Evolutionary conservation across 2,113 vertebrate species (phyloP).

Genomic region (Lamprotornis superbus): DNA sequence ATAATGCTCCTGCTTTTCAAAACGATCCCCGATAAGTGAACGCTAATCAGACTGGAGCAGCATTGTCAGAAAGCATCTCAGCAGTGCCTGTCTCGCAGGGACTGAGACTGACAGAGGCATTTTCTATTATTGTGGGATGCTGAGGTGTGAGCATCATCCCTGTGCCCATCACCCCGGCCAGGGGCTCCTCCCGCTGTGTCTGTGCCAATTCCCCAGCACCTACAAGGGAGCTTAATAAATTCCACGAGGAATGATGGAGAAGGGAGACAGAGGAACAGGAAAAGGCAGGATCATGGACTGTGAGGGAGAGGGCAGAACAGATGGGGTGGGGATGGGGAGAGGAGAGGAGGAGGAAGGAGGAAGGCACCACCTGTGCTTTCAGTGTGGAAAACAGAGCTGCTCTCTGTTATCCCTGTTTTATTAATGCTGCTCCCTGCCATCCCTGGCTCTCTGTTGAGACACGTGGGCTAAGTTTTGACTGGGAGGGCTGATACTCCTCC

Average conservation of each 20-base stretch:
- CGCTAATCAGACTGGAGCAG: conserved; percentile 58
- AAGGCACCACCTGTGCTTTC: neutral
- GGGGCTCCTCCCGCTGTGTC: neutral
- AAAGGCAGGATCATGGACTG: neutral
- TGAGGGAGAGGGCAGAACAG: neutral
- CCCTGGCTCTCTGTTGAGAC: neutral
- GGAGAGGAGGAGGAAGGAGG: neutral
- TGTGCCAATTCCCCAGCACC: neutral
- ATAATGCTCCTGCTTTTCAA: conserved; percentile 55
- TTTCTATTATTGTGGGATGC: conserved; percentile 51
- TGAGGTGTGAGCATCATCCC: conserved; percentile 54
- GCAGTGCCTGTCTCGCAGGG: neutral
- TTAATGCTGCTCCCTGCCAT: rapidly evolving
- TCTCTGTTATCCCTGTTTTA: no score
- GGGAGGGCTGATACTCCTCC: neutral
- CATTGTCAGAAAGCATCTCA: conserved; percentile 62
- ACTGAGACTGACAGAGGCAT: conserved; percentile 60
- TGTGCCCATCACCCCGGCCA: neutral
- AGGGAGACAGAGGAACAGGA: neutral
- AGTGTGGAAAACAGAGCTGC: neutral
- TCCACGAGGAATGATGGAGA: neutral
- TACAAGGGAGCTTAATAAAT: neutral
- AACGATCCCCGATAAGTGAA: conserved; percentile 45
- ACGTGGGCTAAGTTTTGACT: neutral
- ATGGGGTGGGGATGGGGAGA: neutral